These are phyloP conservation scores for Lycocorax pyrrhopterus DNA, from an alignment of 2,113 vertebrate species.

Conservation along the genomic window DNA sequence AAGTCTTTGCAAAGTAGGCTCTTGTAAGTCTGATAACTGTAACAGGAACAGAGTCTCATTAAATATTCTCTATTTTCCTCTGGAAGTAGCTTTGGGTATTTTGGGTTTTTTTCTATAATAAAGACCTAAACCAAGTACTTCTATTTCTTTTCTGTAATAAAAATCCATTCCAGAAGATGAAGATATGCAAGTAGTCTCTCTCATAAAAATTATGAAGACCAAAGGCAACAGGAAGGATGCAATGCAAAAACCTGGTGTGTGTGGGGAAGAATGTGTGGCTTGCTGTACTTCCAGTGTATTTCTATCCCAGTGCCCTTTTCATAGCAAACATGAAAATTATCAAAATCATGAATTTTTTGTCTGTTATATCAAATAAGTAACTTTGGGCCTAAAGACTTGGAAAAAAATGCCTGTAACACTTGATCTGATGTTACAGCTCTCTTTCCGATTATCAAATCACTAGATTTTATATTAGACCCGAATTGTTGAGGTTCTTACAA, in stretches of 20 bases:
- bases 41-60: neutral
- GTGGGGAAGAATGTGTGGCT: neutral
- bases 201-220: neutral
- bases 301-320: neutral
- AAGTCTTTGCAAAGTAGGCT: neutral
- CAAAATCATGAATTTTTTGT: neutral
- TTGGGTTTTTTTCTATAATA: neutral
- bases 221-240: neutral
- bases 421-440: neutral
- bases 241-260: neutral
- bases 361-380: neutral
- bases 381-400: neutral
- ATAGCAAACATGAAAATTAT: neutral
- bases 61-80: neutral
- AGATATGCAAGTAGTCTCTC: neutral
- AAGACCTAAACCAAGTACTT: neutral
- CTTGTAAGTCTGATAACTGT: neutral
- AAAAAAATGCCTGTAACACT: neutral
- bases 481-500: neutral
- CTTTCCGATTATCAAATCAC: neutral
- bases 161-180: neutral
- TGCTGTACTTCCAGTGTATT: neutral
- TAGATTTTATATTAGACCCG: neutral
- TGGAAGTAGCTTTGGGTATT: neutral
- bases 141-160: neutral